Percentiles rank a stretch among this genome's conserved stretches.
phyloP scores from a whole-genome alignment of 1,140 invertebrate genomes.

The Diprion similis region DNA sequence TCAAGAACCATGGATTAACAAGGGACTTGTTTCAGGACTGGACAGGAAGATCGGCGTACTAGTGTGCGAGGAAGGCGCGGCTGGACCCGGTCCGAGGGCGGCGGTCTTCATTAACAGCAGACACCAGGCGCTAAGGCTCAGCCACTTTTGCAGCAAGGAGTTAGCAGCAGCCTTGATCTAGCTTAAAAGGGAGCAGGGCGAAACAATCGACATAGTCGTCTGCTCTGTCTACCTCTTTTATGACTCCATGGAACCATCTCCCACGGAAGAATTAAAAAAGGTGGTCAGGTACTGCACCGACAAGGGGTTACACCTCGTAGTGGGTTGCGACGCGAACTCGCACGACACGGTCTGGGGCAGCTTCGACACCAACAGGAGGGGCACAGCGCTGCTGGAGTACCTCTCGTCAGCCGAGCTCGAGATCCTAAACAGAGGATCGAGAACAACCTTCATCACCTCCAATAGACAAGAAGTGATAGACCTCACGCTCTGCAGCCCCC shows the following conservation, averaged over 20 bases:
- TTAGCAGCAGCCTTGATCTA: neutral
- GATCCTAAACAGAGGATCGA: constrained; percentile 26
- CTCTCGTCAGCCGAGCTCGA: constrained; percentile 20
- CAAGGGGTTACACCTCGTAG: constrained; percentile 21
- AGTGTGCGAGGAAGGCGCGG: neutral
- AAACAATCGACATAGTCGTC: constrained; percentile 1
- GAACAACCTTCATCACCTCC: constrained; percentile 9
- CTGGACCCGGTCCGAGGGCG: constrained; percentile 1
- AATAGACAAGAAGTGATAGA: neutral
- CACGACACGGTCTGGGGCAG: constrained; percentile 36
- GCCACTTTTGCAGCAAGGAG: neutral
- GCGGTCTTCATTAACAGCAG: constrained; percentile 6
- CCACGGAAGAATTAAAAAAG: constrained; percentile 10
- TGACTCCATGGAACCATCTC: constrained; percentile 13
- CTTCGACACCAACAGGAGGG: constrained; percentile 32
- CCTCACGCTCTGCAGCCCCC: neutral
- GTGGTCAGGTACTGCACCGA: constrained; percentile 10
- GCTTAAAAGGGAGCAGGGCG: neutral
- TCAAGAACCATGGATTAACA: neutral
- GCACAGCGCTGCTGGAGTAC: constrained; percentile 30
- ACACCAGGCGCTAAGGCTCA: constrained; percentile 1
- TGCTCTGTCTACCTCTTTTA: constrained; percentile 12
- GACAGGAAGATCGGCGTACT: neutral
- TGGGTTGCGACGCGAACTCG: constrained; percentile 37
- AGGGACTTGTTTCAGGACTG: neutral